These are phyloP conservation scores for Cryptops parisi DNA, from an alignment of 2,888 invertebrate genomes.

Conservation along the genomic window DNA sequence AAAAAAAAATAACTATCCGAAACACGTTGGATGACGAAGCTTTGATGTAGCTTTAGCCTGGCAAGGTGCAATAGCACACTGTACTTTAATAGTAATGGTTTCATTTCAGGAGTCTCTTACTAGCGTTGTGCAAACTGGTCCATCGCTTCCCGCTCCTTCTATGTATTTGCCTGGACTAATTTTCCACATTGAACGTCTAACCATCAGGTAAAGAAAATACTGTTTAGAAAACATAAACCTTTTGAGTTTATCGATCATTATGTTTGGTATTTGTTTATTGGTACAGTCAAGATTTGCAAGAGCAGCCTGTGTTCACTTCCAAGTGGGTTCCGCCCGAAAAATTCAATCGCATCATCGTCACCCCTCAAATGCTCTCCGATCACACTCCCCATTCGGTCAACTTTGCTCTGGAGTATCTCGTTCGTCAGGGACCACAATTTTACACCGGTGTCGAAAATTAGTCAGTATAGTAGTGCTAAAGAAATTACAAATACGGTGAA, in stretches of 20 bases:
- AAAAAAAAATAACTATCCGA: no score
- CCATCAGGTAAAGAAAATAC: not conserved
- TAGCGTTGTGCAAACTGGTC: not conserved
- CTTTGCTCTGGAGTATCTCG: constrained; percentile 42
- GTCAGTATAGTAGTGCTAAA: no score
- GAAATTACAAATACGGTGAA: no score
- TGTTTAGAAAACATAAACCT: no score
- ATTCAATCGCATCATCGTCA: constrained; percentile 65
- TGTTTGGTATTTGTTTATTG: not conserved
- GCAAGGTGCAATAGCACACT: no score
- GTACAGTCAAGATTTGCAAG: not conserved
- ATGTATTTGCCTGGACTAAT: not conserved
- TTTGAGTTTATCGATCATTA: not conserved
- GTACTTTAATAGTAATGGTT: no score
- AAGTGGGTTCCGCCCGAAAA: constrained; percentile 42
- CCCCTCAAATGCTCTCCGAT: constrained; percentile 71
- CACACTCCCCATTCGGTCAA: constrained; percentile 69
- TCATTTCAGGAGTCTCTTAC: not conserved
- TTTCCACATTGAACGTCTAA: not conserved
- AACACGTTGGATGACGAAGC: no score
- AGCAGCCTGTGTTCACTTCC: not conserved
- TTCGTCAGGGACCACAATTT: not conserved
- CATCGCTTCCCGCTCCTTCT: not conserved
- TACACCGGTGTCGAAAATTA: not conserved
- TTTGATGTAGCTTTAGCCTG: no score